Evolutionary conservation across 2,113 vertebrate species (phyloP).

Genomic region (Amblyornis subalaris): DNA sequence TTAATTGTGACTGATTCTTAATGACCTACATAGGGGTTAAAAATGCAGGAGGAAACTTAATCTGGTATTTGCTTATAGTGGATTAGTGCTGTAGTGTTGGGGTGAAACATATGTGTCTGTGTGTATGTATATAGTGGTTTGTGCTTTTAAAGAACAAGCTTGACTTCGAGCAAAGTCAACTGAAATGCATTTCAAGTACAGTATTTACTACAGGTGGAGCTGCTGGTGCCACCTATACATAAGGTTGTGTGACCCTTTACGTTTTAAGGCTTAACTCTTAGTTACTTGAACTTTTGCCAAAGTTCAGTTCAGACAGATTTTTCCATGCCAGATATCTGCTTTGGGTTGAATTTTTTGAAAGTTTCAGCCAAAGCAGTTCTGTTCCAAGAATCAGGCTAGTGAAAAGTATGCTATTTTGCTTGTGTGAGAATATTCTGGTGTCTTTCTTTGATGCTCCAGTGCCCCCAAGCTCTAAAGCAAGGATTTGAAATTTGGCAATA

Average conservation of each 20-base stretch:
- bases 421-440: slow-evolving; percentile 53
- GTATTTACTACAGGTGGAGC: background rate
- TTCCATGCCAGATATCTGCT: slow-evolving; percentile 19
- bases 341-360: background rate
- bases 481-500: slow-evolving; percentile 53
- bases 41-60: background rate
- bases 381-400: slow-evolving; percentile 37
- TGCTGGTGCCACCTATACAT: background rate
- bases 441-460: slow-evolving; percentile 48
- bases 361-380: slow-evolving; percentile 4
- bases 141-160: background rate
- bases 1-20: background rate
- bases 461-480: slow-evolving; percentile 55
- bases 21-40: background rate
- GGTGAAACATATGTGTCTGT: background rate
- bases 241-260: background rate
- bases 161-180: background rate
- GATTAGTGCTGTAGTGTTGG: background rate
- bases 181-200: background rate
- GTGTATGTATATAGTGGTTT: background rate
- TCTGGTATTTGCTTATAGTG: background rate
- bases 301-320: background rate
- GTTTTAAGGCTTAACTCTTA: slow-evolving; percentile 4
- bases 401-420: slow-evolving; percentile 40
- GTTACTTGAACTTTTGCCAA: background rate